phyloP scores from a whole-genome alignment of 2,888 invertebrate species.

The Tipula unca region DNA sequence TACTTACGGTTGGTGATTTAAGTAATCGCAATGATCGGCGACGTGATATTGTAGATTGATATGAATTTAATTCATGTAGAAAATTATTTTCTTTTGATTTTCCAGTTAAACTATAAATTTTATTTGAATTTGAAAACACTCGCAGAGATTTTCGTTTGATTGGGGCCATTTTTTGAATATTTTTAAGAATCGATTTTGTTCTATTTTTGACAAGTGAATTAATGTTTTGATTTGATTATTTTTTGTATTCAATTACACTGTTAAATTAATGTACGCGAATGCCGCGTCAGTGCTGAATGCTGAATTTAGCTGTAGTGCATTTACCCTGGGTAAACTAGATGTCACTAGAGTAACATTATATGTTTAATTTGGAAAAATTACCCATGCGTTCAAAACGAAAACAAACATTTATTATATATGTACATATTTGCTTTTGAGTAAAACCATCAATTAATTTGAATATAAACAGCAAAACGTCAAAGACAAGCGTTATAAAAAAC shows the following conservation, averaged over 20 bases:
- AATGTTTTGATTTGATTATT: not conserved
- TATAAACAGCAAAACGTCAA: no score
- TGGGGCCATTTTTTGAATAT: not conserved
- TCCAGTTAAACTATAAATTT: not conserved
- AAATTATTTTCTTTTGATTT: conserved; percentile 2
- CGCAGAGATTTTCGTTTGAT: not conserved
- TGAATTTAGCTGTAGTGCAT: not conserved
- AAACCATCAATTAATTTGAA: no score
- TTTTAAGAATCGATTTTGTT: not conserved
- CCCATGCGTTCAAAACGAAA: no score
- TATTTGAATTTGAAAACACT: not conserved
- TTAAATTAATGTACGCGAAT: not conserved
- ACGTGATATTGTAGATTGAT: not conserved
- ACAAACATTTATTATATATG: no score
- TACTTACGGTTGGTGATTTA: not conserved
- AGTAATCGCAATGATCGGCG: not conserved
- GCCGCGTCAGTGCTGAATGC: not conserved
- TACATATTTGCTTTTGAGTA: no score
- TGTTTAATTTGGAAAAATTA: no score
- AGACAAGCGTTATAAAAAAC: no score
- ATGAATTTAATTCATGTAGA: not conserved
- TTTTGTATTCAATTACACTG: not conserved
- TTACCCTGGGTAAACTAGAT: no score
- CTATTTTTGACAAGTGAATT: not conserved
- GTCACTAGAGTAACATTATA: no score